These are phyloP conservation scores for Chromis chromis DNA, from an alignment of 2,797 vertebrate species.

Conservation along the genomic window DNA sequence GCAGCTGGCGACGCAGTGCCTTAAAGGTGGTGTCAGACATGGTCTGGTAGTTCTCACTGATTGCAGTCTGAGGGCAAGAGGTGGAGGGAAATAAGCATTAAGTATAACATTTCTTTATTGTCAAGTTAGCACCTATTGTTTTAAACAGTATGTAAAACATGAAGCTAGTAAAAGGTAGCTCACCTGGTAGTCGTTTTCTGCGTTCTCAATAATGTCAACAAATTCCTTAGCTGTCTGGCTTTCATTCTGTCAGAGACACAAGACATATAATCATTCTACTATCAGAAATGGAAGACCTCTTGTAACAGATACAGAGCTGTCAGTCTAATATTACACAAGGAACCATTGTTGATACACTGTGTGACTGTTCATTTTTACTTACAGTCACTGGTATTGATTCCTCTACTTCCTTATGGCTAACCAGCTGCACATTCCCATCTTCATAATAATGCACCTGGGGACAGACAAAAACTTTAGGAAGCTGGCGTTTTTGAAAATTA, in stretches of 20 bases:
- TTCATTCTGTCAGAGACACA: slow-evolving; percentile 88
- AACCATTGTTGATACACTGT: not conserved
- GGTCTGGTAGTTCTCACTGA: slow-evolving; percentile 99
- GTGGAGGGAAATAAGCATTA: not conserved
- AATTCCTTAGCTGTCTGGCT: slow-evolving; percentile 95
- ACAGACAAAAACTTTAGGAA: not conserved
- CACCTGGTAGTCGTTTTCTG: slow-evolving; percentile 99
- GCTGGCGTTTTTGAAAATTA: not conserved
- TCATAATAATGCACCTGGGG: slow-evolving; percentile 98
- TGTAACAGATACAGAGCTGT: not conserved
- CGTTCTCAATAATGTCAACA: slow-evolving; percentile 95
- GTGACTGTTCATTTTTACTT: slow-evolving; percentile 77
- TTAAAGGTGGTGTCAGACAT: slow-evolving; percentile 99
- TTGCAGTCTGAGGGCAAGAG: slow-evolving; percentile 88
- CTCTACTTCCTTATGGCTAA: slow-evolving; percentile 99
- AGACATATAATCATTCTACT: slow-evolving; percentile 5
- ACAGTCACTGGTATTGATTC: slow-evolving; percentile 94
- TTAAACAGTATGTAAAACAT: not conserved
- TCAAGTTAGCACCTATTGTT: not conserved
- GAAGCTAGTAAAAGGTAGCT: slow-evolving; percentile 8
- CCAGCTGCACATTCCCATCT: slow-evolving; percentile 99
- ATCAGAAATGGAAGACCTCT: not conserved
- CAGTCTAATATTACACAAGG: not conserved
- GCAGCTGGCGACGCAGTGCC: slow-evolving; percentile 97
- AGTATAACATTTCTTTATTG: not conserved